These are phyloP conservation scores for Elegia similella DNA, from an alignment of 2,888 invertebrate species.

Conservation along the genomic window DNA sequence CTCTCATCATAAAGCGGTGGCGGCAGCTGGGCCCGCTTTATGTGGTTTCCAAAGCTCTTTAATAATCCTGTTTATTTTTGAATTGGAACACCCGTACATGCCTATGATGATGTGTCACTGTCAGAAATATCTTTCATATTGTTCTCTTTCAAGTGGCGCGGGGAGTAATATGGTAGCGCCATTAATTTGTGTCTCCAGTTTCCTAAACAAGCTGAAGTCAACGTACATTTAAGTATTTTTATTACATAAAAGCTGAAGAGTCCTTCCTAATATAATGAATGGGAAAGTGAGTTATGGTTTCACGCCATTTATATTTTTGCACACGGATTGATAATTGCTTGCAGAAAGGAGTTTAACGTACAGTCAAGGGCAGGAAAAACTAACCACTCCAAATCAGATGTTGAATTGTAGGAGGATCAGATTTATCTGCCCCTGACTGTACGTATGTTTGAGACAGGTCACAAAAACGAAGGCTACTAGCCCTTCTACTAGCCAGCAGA, in stretches of 20 bases:
- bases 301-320: too few species aligned
- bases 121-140: conserved; percentile 34
- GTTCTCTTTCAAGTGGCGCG: conserved; percentile 20
- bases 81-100: conserved; percentile 68
- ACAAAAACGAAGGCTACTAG: too few species aligned
- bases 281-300: too few species aligned
- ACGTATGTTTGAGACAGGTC: too few species aligned
- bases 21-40: conserved; percentile 75
- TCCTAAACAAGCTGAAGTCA: background rate
- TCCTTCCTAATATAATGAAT: too few species aligned
- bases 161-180: conserved; percentile 15
- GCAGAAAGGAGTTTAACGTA: too few species aligned
- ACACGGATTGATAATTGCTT: too few species aligned
- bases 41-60: conserved; percentile 76
- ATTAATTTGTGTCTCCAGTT: conserved; percentile 15
- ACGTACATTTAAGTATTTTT: background rate
- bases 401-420: too few species aligned
- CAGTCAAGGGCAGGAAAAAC: too few species aligned
- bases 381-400: too few species aligned
- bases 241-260: background rate
- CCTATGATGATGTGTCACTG: conserved; percentile 56
- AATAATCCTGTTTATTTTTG: conserved; percentile 77
- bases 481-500: too few species aligned
- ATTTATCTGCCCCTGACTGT: too few species aligned
- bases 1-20: conserved; percentile 76